These are phyloP conservation scores for Seriola quinqueradiata DNA, from an alignment of 2,113 vertebrate species.

Conservation along the genomic window DNA sequence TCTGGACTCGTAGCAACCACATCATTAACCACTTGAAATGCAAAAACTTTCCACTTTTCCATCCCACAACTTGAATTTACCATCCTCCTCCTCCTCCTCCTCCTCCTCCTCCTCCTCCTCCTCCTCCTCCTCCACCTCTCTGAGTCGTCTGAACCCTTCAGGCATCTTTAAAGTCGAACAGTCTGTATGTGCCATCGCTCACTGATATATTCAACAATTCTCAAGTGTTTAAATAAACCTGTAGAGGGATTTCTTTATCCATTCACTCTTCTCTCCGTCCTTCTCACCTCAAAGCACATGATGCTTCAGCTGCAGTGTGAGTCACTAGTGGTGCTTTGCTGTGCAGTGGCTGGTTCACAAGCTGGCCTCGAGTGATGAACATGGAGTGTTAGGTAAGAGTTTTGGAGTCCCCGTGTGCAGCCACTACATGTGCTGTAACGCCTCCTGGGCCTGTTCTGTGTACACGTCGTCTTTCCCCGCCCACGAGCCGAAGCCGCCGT, in stretches of 20 bases:
- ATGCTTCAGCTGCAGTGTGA: conserved; percentile 24
- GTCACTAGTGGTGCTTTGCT: conserved; percentile 29
- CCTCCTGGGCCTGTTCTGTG: conserved; percentile 96
- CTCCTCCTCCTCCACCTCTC: background rate
- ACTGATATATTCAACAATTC: background rate
- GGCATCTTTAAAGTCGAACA: background rate
- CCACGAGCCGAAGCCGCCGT: conserved; percentile 88
- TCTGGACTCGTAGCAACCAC: background rate
- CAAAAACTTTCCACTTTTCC: conserved; percentile 37
- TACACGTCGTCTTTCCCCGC: conserved; percentile 87
- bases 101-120: background rate
- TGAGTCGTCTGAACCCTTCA: background rate
- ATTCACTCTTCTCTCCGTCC: background rate
- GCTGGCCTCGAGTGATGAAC: conserved; percentile 22
- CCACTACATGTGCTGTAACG: conserved; percentile 94
- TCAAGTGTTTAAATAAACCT: conserved; percentile 11
- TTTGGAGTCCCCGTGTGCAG: background rate
- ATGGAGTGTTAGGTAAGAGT: conserved; percentile 37
- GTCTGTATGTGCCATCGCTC: conserved; percentile 22
- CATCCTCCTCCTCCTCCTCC: background rate
- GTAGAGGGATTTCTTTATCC: background rate
- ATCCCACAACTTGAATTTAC: conserved; percentile 24
- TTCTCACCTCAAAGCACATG: conserved; percentile 23
- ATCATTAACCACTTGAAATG: background rate
- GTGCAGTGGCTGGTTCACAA: conserved; percentile 4